Evolutionary conservation across 2,113 vertebrate species (phyloP).

Genomic region (Recurvirostra avosetta): DNA sequence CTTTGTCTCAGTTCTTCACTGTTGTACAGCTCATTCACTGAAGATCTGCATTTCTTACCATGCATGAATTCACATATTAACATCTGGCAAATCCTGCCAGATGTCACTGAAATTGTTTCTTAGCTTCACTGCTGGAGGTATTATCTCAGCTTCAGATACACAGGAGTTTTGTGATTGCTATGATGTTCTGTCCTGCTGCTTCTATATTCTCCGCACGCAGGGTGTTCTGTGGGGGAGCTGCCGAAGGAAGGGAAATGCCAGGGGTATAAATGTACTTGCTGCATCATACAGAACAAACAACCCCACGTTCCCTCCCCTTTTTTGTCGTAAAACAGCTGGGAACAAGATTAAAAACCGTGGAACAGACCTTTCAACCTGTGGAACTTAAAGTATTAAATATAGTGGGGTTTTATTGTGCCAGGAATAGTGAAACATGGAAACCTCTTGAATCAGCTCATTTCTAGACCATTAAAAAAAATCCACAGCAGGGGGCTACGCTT

Average conservation of each 20-base stretch:
- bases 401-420: background rate
- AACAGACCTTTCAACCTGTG: background rate
- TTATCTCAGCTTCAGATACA: background rate
- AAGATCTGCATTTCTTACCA: background rate
- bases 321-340: background rate
- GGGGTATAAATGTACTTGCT: background rate
- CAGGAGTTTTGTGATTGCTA: background rate
- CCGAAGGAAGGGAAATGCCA: conserved; percentile 14
- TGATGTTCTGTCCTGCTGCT: conserved; percentile 5
- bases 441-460: background rate
- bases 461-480: background rate
- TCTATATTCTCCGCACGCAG: background rate
- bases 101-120: conserved; percentile 18
- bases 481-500: background rate
- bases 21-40: background rate
- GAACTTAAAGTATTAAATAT: background rate
- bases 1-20: conserved; percentile 3
- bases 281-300: background rate
- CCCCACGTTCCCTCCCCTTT: background rate
- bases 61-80: conserved; percentile 1
- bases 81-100: conserved; percentile 39
- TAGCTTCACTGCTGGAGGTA: background rate
- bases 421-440: background rate
- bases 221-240: conserved; percentile 11
- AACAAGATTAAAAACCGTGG: background rate